These are phyloP conservation scores for Trachelipus rathkii DNA, from an alignment of 1,140 invertebrate species.

Conservation along the genomic window DNA sequence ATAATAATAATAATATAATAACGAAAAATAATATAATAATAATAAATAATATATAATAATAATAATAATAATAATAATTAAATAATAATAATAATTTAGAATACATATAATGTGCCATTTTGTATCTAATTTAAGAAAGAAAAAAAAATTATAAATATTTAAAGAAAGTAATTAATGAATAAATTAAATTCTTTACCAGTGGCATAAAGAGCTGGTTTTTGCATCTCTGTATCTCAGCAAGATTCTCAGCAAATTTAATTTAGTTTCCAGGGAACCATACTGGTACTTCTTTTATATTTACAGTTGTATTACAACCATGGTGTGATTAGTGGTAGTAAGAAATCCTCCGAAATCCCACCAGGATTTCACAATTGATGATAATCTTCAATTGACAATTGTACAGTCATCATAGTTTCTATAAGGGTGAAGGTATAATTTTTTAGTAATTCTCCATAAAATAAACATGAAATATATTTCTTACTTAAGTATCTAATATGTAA, in stretches of 20 bases:
- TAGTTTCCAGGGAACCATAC: slow-evolving; percentile 47
- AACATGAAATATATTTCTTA: too few relatives aligned
- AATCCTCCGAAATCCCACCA: slow-evolving; percentile 41
- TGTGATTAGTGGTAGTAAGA: slow-evolving; percentile 17
- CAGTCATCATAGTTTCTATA: slow-evolving; percentile 42
- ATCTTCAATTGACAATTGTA: slow-evolving; percentile 44
- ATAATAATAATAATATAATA: too few relatives aligned
- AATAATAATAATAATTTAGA: too few relatives aligned
- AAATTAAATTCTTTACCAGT: slow-evolving; percentile 32
- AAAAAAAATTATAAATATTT: too few relatives aligned
- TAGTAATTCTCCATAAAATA: too few relatives aligned
- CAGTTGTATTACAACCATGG: slow-evolving; percentile 25
- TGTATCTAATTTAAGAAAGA: too few relatives aligned
- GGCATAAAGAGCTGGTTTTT: slow-evolving; percentile 37
- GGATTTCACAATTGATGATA: slow-evolving; percentile 38
- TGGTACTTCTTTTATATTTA: slow-evolving; percentile 43
- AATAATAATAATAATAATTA: slow-evolving; percentile 4
- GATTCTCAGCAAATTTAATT: slow-evolving; percentile 49
- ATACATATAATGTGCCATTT: too few relatives aligned
- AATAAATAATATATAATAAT: slow-evolving; percentile 23
- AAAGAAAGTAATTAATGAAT: too few relatives aligned
- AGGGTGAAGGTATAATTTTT: background rate
- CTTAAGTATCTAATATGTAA: too few relatives aligned
- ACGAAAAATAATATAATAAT: slow-evolving; percentile 14
- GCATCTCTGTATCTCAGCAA: slow-evolving; percentile 45